Conservation (phyloP, 2,888 invertebrate species). For the Abrostola triplasia region DNA sequence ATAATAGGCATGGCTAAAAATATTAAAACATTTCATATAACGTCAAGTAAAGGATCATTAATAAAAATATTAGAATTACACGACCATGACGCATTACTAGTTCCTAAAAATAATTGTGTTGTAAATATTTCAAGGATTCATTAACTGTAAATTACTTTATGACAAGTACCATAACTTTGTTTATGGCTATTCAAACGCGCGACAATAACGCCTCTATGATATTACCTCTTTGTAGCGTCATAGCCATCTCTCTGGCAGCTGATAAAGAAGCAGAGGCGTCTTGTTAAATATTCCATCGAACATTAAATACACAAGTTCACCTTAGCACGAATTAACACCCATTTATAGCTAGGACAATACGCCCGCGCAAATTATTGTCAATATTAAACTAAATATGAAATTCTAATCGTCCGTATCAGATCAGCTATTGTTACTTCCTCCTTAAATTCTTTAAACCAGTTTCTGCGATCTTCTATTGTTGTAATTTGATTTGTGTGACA, state of each 20-base stretch:
- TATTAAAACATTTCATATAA: constrained; percentile 30
- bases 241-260: constrained; percentile 35
- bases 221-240: constrained; percentile 6
- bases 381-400: constrained; percentile 41
- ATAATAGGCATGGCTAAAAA: constrained; percentile 23
- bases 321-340: constrained; percentile 75
- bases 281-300: constrained; percentile 63
- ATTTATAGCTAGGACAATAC: constrained; percentile 67
- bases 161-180: constrained; percentile 20
- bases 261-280: constrained; percentile 69
- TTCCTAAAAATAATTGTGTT: constrained; percentile 18
- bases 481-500: no score
- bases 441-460: constrained; percentile 15
- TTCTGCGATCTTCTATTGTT: background rate
- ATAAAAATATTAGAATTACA: constrained; percentile 21
- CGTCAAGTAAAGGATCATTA: constrained; percentile 32
- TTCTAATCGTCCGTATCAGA: constrained; percentile 35
- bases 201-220: constrained; percentile 8
- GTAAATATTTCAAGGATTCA: constrained; percentile 21
- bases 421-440: constrained; percentile 26
- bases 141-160: constrained; percentile 23
- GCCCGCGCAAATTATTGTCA: constrained; percentile 66
- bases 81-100: constrained; percentile 15
- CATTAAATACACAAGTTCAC: constrained; percentile 72
- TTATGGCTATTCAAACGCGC: constrained; percentile 13